A percentile compares a stretch with the other conserved stretches of the same genome.
Conservation (phyloP, 2,888 invertebrate species). For the Aphidoletes aphidimyza region DNA sequence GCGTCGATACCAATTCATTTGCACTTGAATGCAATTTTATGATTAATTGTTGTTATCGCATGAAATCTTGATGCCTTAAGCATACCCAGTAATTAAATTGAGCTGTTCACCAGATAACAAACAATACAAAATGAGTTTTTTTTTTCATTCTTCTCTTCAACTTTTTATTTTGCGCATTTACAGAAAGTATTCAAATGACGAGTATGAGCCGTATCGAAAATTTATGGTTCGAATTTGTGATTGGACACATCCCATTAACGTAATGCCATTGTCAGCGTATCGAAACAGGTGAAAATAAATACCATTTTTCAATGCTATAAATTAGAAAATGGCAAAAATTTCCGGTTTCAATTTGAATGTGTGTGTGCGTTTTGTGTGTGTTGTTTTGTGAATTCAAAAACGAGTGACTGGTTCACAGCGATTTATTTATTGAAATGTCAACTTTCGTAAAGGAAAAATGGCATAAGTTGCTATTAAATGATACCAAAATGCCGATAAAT, state of each 20-base stretch:
- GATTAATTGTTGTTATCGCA: not conserved
- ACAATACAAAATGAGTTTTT: not conserved
- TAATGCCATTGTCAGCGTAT: not conserved
- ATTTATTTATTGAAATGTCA: slow-evolving; percentile 8
- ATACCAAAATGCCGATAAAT: not conserved
- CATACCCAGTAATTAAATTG: no score
- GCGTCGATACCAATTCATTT: not conserved
- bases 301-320: slow-evolving; percentile 4
- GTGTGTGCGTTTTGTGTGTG: not conserved
- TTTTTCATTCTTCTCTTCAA: not conserved
- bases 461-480: not conserved
- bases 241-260: not conserved
- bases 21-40: not conserved
- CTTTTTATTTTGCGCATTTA: not conserved
- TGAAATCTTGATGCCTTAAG: slow-evolving; percentile 1
- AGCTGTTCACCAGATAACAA: not conserved
- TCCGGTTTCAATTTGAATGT: not conserved
- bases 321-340: slow-evolving; percentile 11
- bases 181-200: no score
- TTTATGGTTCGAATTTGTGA: not conserved
- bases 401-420: not conserved
- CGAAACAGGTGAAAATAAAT: not conserved
- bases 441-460: not conserved
- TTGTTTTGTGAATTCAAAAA: not conserved
- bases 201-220: not conserved